A percentile compares a stretch with the other conserved stretches of the same genome.
phyloP scores from a whole-genome alignment of 2,888 invertebrate genomes.

The Dynastes grantii region DNA sequence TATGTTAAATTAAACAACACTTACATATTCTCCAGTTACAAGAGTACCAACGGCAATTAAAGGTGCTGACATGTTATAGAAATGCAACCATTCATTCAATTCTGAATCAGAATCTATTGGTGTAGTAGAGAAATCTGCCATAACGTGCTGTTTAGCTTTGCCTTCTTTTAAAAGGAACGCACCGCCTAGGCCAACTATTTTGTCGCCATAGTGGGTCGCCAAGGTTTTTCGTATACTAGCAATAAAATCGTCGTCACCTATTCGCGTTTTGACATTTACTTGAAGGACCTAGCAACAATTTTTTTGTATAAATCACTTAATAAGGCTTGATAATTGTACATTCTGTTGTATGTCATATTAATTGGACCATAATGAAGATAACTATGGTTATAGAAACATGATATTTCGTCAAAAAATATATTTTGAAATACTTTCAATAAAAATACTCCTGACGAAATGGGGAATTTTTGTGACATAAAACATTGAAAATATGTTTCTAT shows the following conservation, averaged over 20 bases:
- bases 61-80: constrained; percentile 92
- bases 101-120: constrained; percentile 83
- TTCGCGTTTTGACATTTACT: constrained; percentile 83
- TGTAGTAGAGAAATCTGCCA: constrained; percentile 91
- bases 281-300: constrained; percentile 75
- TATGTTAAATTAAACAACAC: constrained; percentile 55
- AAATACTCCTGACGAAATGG: too few species aligned
- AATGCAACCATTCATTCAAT: constrained; percentile 91
- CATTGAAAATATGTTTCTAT: too few species aligned
- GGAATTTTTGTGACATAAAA: too few species aligned
- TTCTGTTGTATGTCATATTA: too few species aligned
- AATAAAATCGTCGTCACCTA: constrained; percentile 84
- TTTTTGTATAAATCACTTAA: constrained; percentile 12
- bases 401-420: too few species aligned
- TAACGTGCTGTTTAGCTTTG: constrained; percentile 91
- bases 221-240: constrained; percentile 84
- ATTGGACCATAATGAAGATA: too few species aligned
- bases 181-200: constrained; percentile 90
- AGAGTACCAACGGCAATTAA: constrained; percentile 91
- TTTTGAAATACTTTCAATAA: too few species aligned
- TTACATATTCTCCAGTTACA: constrained; percentile 87
- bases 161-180: constrained; percentile 89
- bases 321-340: too few species aligned
- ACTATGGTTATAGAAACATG: too few species aligned
- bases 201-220: constrained; percentile 77